Evolutionary conservation across 2,888 invertebrate species (phyloP).

Genomic region (Orgyia antiqua): DNA sequence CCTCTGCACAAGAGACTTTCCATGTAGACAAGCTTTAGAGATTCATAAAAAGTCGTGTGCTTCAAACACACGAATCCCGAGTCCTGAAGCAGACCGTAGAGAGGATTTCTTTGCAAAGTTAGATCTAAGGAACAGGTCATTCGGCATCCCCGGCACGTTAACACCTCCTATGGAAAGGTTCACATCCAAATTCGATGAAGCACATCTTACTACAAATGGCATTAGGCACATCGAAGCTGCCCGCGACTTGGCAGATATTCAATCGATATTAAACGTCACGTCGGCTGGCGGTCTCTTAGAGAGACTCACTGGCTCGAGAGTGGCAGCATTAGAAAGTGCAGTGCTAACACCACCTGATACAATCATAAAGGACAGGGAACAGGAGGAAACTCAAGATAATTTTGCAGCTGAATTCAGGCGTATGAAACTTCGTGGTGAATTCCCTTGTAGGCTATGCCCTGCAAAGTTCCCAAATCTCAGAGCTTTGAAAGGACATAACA

Average conservation of each 20-base stretch:
- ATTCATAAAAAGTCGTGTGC: slow-evolving; percentile 79
- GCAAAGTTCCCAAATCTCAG: slow-evolving; percentile 92
- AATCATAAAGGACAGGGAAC: slow-evolving; percentile 56
- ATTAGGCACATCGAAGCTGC: slow-evolving; percentile 75
- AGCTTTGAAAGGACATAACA: slow-evolving; percentile 93
- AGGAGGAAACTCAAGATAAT: slow-evolving; percentile 87
- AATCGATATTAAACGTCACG: slow-evolving; percentile 88
- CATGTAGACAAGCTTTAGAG: slow-evolving; percentile 82
- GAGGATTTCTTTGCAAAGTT: slow-evolving; percentile 90
- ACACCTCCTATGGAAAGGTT: slow-evolving; percentile 65
- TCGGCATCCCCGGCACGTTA: slow-evolving; percentile 66
- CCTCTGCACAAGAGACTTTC: slow-evolving; percentile 84
- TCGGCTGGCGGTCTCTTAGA: slow-evolving; percentile 82
- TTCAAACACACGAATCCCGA: slow-evolving; percentile 51
- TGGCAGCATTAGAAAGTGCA: slow-evolving; percentile 57
- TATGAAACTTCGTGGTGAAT: slow-evolving; percentile 93
- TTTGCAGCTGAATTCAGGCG: slow-evolving; percentile 91
- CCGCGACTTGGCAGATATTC: slow-evolving; percentile 91
- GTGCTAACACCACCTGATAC: slow-evolving; percentile 68
- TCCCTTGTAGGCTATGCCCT: slow-evolving; percentile 93
- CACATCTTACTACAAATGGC: slow-evolving; percentile 52
- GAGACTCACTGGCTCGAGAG: slow-evolving; percentile 74
- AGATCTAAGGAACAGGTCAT: slow-evolving; percentile 85
- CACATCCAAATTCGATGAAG: slow-evolving; percentile 61
- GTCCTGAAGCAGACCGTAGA: slow-evolving; percentile 80